Percentiles rank a stretch among this genome's conserved stretches.
These are phyloP conservation scores for Cephus runcator DNA, from an alignment of 2,888 invertebrate genomes.

Conservation along the genomic window DNA sequence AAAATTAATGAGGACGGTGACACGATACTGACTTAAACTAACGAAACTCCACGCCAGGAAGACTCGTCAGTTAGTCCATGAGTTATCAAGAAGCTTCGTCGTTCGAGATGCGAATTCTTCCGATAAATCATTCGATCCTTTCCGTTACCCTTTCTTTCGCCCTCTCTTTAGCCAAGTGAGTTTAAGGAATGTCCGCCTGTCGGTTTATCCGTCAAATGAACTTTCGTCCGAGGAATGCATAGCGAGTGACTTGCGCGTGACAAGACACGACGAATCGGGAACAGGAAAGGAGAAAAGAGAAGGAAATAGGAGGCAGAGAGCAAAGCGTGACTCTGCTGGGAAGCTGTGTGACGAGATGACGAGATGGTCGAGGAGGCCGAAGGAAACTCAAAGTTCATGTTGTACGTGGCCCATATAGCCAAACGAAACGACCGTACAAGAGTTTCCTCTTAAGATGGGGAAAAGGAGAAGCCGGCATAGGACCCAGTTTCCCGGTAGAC, in stretches of 20 bases:
- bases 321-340: not conserved
- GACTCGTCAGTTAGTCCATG: conserved; percentile 3
- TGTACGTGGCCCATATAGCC: conserved; percentile 34
- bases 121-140: conserved; percentile 14
- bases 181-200: conserved; percentile 18
- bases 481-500: not conserved
- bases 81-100: conserved; percentile 17
- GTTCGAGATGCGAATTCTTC: conserved; percentile 19
- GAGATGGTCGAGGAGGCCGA: conserved; percentile 3
- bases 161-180: conserved; percentile 8
- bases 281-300: conserved; percentile 8
- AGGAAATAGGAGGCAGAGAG: conserved; percentile 4
- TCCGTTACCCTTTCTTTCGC: conserved; percentile 7
- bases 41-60: conserved; percentile 15
- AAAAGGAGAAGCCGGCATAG: conserved; percentile 6
- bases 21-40: conserved; percentile 12
- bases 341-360: not conserved
- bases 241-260: conserved; percentile 4
- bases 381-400: conserved; percentile 15
- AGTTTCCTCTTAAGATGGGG: conserved; percentile 49
- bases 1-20: conserved; percentile 42
- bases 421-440: conserved; percentile 50
- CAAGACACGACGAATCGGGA: not conserved
- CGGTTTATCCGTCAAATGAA: not conserved
- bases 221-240: not conserved